phyloP scores from a whole-genome alignment of 1,140 invertebrate species.

The Metaphire vulgaris region DNA sequence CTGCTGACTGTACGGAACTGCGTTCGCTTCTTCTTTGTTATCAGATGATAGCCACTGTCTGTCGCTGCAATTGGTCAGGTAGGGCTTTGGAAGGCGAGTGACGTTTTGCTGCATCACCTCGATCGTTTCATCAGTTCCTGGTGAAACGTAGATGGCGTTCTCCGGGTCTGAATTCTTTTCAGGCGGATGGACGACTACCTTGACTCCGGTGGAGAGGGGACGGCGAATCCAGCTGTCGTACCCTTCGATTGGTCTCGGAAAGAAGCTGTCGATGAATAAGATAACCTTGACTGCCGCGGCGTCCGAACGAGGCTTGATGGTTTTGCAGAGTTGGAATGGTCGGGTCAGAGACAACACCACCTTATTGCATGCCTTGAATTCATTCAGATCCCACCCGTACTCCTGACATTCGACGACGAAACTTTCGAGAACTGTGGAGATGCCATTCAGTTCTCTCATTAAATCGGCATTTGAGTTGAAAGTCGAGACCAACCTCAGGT shows the following conservation, averaged over 20 bases:
- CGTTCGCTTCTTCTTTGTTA: neutral
- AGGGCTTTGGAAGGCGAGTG: no score
- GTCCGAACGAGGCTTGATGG: no score
- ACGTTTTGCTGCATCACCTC: neutral
- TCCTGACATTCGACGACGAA: no score
- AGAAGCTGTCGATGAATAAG: neutral
- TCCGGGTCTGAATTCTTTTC: neutral
- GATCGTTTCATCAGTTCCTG: neutral
- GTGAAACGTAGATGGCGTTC: neutral
- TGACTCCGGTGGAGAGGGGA: neutral
- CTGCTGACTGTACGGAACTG: neutral
- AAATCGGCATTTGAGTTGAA: no score
- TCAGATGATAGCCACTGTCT: neutral
- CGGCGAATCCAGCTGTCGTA: neutral
- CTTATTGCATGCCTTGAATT: no score
- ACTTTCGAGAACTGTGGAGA: no score
- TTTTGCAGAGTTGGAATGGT: no score
- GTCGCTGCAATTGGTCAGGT: neutral
- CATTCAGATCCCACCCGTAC: no score
- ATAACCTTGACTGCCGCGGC: neutral
- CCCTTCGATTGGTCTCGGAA: neutral
- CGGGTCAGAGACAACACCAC: no score
- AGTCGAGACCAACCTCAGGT: no score
- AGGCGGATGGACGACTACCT: neutral
- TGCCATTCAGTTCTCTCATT: no score